Percentiles rank a stretch among this genome's conserved stretches.
Evolutionary conservation across 1,140 invertebrate species (phyloP).

Genomic region (Leucophenga varia): DNA sequence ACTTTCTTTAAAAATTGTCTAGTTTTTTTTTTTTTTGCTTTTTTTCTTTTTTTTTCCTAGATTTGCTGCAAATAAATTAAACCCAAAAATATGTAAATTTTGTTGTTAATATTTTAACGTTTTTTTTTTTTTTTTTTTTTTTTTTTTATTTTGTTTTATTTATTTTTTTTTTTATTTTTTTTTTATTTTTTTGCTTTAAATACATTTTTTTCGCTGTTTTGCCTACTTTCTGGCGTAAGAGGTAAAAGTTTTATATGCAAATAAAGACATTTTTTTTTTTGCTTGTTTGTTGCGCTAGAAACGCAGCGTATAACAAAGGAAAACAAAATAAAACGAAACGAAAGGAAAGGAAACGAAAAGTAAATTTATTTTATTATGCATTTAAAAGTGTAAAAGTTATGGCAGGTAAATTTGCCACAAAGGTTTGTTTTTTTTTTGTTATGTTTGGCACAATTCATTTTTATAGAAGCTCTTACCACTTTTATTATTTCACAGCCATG

Average conservation of each 20-base stretch:
- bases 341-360: conserved; percentile 11
- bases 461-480: too few relatives aligned
- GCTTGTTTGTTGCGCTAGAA: conserved; percentile 43
- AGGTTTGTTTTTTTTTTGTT: too few relatives aligned
- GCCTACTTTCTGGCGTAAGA: too few relatives aligned
- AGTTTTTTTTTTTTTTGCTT: not conserved
- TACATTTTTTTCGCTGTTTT: conserved; percentile 8
- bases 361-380: not conserved
- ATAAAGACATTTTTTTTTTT: conserved; percentile 54
- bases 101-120: conserved; percentile 29
- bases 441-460: too few relatives aligned
- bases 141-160: conserved; percentile 39
- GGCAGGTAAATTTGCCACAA: too few relatives aligned
- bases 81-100: conserved; percentile 44
- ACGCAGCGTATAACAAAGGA: too few relatives aligned
- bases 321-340: not conserved
- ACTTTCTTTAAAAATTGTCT: not conserved
- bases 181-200: conserved; percentile 18
- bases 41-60: not conserved
- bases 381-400: too few relatives aligned
- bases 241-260: conserved; percentile 54
- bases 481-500: too few relatives aligned
- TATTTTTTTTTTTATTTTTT: conserved; percentile 14
- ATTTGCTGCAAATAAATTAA: conserved; percentile 36
- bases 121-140: conserved; percentile 39